Evolutionary conservation across 2,888 invertebrate genomes (phyloP), one percentile per base, ranked within the genome.

Genomic region (Exephanes ischioxanthus): DNA sequence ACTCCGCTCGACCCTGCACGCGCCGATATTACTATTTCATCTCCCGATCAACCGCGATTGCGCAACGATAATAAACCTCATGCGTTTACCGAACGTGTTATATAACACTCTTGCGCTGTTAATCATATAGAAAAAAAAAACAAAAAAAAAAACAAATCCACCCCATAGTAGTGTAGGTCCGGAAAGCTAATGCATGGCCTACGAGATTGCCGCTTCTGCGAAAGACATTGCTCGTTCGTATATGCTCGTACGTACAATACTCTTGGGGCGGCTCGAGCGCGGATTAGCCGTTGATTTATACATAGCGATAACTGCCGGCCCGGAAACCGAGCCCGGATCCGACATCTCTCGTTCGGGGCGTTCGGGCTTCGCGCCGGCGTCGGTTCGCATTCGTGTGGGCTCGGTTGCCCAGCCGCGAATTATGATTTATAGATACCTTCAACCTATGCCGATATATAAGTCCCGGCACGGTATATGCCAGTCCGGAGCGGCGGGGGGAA

Each of bases 221-320:
- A 83, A 78, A 78, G 72, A 78, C 72, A 83, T 67, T 48, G 63
- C 51, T 45, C 61, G 61, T 48, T 66, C 37, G 58, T 61, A 58
- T 73, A 63, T 37, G 48, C 30, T 22, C 48, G 33, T 63, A 73
- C 33, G 55, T 51, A 76, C 37, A 58, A 68, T 37, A 83, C 37
- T 83, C 58, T 73, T 72, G 79, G 82, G 66, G 78, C 79, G 80
- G 75, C 55, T 37, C 76, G 86, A 80, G 76, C 86, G 84, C 83
- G 90, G 89, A 89, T 90, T 90, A 90, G 88, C 86, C 87, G 86
- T 66, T 90, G 89, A 90, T 90, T 90, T 90, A 90, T 88, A 89
- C 79, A 86, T 68, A 85, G 83, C 90, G 90, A 90, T 90, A 90
- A 90, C 89, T 85, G 89, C 83, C 80, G 82, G 81, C 83, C 80